phyloP scores from a whole-genome alignment of 2,888 invertebrate species.

The Drosophila macrospina region DNA sequence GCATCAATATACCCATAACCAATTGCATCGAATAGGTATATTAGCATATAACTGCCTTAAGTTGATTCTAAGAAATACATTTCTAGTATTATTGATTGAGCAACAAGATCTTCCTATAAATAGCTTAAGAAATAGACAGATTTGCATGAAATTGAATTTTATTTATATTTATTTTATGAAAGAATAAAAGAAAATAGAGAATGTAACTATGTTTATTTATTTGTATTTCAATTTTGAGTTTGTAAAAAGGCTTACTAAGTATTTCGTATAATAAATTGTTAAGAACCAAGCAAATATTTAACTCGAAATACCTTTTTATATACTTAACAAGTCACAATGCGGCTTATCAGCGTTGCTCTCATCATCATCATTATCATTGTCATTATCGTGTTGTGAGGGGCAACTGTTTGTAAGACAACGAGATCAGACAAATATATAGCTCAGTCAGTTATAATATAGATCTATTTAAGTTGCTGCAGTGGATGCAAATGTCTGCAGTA shows the following conservation, averaged over 20 bases:
- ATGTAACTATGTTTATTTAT: no score
- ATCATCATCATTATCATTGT: conserved; percentile 12
- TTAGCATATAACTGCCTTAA: background rate
- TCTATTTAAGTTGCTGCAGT: conserved; percentile 39
- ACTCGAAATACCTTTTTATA: conserved; percentile 45
- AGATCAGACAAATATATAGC: conserved; percentile 23
- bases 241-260: conserved; percentile 38
- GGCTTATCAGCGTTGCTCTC: conserved; percentile 19
- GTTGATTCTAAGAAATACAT: background rate
- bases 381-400: background rate
- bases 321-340: conserved; percentile 32
- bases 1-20: background rate
- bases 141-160: background rate
- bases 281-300: conserved; percentile 46
- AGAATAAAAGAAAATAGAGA: no score
- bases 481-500: conserved; percentile 4
- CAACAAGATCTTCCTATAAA: no score
- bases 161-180: background rate
- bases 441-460: conserved; percentile 1
- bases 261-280: conserved; percentile 37
- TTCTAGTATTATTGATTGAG: background rate
- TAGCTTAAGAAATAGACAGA: no score
- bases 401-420: conserved; percentile 7
- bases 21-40: conserved; percentile 2
- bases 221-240: no score